phyloP scores from a whole-genome alignment of 2,888 invertebrate species.

The Actias luna region DNA sequence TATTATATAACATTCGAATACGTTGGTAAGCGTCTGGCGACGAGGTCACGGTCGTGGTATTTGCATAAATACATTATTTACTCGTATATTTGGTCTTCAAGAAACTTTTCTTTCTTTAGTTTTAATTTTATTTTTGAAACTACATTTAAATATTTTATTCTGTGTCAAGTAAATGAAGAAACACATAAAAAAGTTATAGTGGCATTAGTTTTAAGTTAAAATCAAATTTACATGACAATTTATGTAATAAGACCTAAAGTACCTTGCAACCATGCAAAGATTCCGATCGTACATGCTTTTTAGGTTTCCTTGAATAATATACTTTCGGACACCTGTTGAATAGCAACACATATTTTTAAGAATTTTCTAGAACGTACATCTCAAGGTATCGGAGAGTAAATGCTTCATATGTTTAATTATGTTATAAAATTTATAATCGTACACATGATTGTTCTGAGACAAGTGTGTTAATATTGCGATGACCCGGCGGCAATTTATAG shows the following conservation, averaged over 20 bases:
- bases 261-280: neutral
- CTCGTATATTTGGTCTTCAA: neutral
- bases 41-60: neutral
- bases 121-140: neutral
- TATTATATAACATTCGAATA: neutral
- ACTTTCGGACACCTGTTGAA: neutral
- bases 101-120: neutral
- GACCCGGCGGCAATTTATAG: neutral
- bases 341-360: neutral
- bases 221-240: no score
- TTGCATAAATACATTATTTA: constrained; percentile 2
- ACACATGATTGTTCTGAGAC: neutral
- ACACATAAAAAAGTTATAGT: no score
- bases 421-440: neutral
- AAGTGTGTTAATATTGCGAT: neutral
- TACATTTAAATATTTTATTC: no score
- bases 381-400: neutral
- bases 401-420: neutral
- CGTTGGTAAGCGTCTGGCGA: neutral
- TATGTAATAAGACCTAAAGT: no score
- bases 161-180: no score
- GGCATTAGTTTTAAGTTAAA: no score
- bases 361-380: neutral
- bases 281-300: neutral
- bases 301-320: neutral